Conservation (phyloP, 30 jellyfish, hydroid and myxozoan genomes). For the Hydractinia symbiolongicarpus region DNA sequence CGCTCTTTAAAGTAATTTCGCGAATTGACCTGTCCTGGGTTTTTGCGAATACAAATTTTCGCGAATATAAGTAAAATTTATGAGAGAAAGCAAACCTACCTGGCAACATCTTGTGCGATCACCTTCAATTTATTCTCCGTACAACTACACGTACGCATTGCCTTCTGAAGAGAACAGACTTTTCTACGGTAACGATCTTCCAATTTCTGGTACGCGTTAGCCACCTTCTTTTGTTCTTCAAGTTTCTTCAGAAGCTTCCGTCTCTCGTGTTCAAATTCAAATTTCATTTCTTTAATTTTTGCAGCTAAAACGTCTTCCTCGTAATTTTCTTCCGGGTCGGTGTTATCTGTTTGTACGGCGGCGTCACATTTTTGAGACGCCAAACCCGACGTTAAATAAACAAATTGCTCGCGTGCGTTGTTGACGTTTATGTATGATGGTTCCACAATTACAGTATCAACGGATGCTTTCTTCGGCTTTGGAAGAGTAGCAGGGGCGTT, state of each 20-base stretch:
- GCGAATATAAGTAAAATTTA: too few relatives aligned
- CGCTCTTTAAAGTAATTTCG: too few relatives aligned
- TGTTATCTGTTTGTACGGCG: background rate
- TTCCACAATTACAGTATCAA: constrained; percentile 17
- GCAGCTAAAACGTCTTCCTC: constrained; percentile 32
- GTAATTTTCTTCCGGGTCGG: background rate
- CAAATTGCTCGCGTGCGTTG: constrained; percentile 26
- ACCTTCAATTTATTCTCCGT: constrained; percentile 15
- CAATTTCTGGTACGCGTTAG: constrained; percentile 89
- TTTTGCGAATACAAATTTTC: too few relatives aligned
- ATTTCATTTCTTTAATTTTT: constrained; percentile 10
- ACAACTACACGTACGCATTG: constrained; percentile 56
- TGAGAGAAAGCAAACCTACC: background rate
- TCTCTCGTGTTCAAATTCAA: constrained; percentile 26
- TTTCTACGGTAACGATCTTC: constrained; percentile 88
- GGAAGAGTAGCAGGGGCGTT: background rate
- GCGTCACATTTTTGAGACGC: background rate
- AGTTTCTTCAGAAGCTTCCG: constrained; percentile 44
- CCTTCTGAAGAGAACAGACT: constrained; percentile 57
- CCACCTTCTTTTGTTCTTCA: constrained; percentile 91
- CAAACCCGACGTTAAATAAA: background rate
- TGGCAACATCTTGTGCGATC: background rate
- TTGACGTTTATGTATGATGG: constrained; percentile 14
- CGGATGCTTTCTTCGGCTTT: background rate
- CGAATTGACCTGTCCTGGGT: too few relatives aligned